These are phyloP conservation scores for Lypha dubia DNA, from an alignment of 2,888 invertebrate species.

Conservation along the genomic window DNA sequence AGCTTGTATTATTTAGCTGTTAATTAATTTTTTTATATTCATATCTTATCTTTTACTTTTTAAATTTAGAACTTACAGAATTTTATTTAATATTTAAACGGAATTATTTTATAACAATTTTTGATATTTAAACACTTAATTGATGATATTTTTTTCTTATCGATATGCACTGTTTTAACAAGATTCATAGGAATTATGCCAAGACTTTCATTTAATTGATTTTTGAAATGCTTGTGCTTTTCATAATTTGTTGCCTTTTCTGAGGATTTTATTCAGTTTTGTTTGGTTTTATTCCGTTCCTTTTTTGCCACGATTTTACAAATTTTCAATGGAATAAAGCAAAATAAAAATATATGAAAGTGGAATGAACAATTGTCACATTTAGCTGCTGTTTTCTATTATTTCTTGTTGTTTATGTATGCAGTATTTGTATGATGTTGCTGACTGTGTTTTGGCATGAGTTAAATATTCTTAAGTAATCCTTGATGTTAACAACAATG, in stretches of 20 bases:
- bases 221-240: not conserved
- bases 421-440: conserved; percentile 16
- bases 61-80: not conserved
- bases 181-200: not conserved
- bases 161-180: not conserved
- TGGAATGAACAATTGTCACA: conserved; percentile 25
- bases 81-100: not conserved
- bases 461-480: conserved; percentile 65
- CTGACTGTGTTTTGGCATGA: conserved; percentile 9
- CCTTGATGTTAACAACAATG: conserved; percentile 63
- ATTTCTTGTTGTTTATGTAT: conserved; percentile 18
- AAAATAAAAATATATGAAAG: not conserved
- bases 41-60: not conserved
- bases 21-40: not conserved
- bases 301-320: not conserved
- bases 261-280: conserved; percentile 15
- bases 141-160: not conserved
- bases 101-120: not conserved
- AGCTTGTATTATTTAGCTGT: too few species aligned
- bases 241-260: conserved; percentile 10
- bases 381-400: conserved; percentile 12
- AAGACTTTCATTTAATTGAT: not conserved
- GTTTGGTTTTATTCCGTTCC: not conserved
- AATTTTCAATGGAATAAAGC: conserved; percentile 2
- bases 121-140: not conserved